Percentiles rank a stretch among this genome's conserved stretches.
These are phyloP conservation scores for Drosophila neotestacea DNA, from an alignment of 2,888 invertebrate genomes.

Conservation along the genomic window DNA sequence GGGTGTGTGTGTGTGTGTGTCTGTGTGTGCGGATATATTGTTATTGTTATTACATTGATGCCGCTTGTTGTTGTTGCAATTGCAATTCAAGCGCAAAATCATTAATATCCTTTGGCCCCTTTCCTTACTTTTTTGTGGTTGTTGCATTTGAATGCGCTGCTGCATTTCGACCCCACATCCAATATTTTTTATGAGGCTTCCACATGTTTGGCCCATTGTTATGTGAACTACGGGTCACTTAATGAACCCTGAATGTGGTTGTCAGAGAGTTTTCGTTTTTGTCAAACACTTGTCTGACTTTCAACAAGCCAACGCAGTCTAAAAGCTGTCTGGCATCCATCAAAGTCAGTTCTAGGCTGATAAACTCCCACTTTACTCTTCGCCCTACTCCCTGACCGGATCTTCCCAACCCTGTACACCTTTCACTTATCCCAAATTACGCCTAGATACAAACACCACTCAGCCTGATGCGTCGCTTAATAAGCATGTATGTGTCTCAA, in stretches of 20 bases:
- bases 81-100: conserved; percentile 84
- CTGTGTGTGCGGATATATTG: conserved; percentile 66
- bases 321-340: conserved; percentile 45
- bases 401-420: conserved; percentile 43
- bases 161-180: conserved; percentile 18
- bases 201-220: conserved; percentile 53
- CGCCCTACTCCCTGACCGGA: background rate
- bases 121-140: conserved; percentile 42
- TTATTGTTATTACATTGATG: conserved; percentile 70
- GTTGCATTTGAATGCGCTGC: conserved; percentile 49
- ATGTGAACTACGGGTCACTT: conserved; percentile 52
- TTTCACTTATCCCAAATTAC: conserved; percentile 70
- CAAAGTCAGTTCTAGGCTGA: conserved; percentile 52
- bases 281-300: conserved; percentile 13
- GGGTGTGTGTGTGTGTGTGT: conserved; percentile 36
- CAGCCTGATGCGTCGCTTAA: conserved; percentile 25
- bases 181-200: conserved; percentile 67
- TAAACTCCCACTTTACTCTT: conserved; percentile 24
- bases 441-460: conserved; percentile 64
- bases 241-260: conserved; percentile 45
- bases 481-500: conserved; percentile 63
- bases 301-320: conserved; percentile 1
- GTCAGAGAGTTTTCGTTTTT: conserved; percentile 7
- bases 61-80: conserved; percentile 68
- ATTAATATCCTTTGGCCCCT: conserved; percentile 79